Base-by-base conservation (phyloP, 2,797 vertebrate genomes). In the Sebastes oblongus region DNA sequence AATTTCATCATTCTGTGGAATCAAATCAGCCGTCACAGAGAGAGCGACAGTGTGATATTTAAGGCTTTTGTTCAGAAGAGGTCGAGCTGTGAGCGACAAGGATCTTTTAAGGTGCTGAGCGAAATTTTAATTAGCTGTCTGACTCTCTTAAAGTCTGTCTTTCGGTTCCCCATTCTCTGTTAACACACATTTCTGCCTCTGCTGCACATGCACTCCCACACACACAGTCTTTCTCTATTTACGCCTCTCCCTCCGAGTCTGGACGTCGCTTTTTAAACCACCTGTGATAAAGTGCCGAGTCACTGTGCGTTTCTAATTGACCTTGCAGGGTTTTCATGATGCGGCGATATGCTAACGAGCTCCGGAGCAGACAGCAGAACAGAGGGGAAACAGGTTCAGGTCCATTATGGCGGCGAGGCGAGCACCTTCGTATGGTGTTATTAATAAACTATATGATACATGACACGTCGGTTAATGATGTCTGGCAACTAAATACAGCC, bases 281-380 rank as follows among this genome's bases (percentile, higher is more conserved):
- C 27, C 78, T 62, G 71, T 62, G 59, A 81, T 64, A 29, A 89
- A 85, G 77, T 55, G 77, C 72, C 2, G 32, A 80, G 82, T 77
- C 88, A 75, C 59, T 68, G 29, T 81, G 42, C 69, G 16, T 78
- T 52, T 71, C 75, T 79, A 81, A 87, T 75, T 83, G 86, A 89
- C 85, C 80, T 86, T 82, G 69, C 34, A 75, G 85, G 22, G 25
- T 59, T 72, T 87, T 70, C 55, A 72, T 74, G 83, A 81, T 69
- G 30, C 30, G 0, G 50, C 25, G 62, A 39, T 66, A 72, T 77
- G 69, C 62, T 80, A 81, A 87, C 16, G 55, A 85, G 79, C 68
- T 36, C 22, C 1, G 4, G 50, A 46, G 79, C 61, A 72, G 66
- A 78, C 46, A 54, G 74, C 25, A 29, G 56, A 69, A 46, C 50